Percentiles rank a stretch among this genome's conserved stretches.
phyloP scores from a whole-genome alignment of 2,888 invertebrate species.

The Oegoconia quadripuncta region DNA sequence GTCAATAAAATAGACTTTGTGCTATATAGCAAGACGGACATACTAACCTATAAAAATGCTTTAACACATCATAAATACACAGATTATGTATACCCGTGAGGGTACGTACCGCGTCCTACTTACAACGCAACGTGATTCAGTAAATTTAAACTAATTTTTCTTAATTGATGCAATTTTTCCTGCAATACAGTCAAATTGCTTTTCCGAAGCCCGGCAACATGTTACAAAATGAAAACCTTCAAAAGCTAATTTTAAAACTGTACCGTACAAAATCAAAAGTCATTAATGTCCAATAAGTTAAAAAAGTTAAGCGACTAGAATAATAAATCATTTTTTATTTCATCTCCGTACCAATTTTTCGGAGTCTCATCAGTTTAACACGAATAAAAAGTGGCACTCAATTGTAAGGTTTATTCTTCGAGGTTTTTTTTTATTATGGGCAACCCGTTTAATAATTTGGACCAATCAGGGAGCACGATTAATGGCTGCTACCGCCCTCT shows the following conservation, averaged over 20 bases:
- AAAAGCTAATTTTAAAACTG: slow-evolving; percentile 47
- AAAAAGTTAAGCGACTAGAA: slow-evolving; percentile 65
- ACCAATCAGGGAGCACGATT: slow-evolving; percentile 54
- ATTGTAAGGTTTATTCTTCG: slow-evolving; percentile 62
- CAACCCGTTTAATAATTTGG: slow-evolving; percentile 70
- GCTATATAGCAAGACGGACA: too few species aligned
- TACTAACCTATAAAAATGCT: too few species aligned
- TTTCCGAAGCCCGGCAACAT: slow-evolving; percentile 26
- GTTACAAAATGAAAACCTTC: slow-evolving; percentile 34
- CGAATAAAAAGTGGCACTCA: slow-evolving; percentile 74
- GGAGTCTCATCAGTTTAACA: slow-evolving; percentile 74
- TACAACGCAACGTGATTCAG: too few species aligned
- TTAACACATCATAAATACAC: too few species aligned
- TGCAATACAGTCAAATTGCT: neutral
- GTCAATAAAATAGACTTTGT: too few species aligned
- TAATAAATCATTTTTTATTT: slow-evolving; percentile 78
- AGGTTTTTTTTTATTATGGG: slow-evolving; percentile 61
- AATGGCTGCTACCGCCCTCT: slow-evolving; percentile 60
- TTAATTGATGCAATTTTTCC: too few species aligned
- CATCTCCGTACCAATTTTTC: slow-evolving; percentile 70
- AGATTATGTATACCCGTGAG: too few species aligned
- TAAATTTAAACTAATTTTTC: too few species aligned
- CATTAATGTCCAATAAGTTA: slow-evolving; percentile 77
- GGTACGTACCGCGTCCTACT: too few species aligned
- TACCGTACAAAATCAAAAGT: slow-evolving; percentile 69